Conservation (phyloP, 2,888 invertebrate genomes). For the Andricus curvator region DNA sequence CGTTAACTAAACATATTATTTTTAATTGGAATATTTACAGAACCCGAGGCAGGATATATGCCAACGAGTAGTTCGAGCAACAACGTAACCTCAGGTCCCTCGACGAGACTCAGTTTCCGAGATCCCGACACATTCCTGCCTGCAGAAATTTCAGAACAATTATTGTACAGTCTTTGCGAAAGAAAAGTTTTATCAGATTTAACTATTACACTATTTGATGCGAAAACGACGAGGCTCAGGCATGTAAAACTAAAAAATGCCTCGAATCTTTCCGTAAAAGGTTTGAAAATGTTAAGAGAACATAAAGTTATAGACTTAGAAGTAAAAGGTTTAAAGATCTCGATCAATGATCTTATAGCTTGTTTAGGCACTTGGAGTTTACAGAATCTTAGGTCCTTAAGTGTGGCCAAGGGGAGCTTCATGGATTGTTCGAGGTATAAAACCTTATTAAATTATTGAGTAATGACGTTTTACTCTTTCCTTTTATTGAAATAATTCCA, state of each 20-base stretch:
- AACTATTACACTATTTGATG: slow-evolving; percentile 82
- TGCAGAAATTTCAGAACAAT: slow-evolving; percentile 81
- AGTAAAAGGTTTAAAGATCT: slow-evolving; percentile 81
- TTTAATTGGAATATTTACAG: slow-evolving; percentile 8
- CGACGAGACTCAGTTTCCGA: slow-evolving; percentile 77
- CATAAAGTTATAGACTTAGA: slow-evolving; percentile 84
- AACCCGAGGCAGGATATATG: slow-evolving; percentile 15
- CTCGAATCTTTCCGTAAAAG: slow-evolving; percentile 80
- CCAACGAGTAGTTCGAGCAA: slow-evolving; percentile 53
- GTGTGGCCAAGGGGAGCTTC: slow-evolving; percentile 83
- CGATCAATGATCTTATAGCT: slow-evolving; percentile 83
- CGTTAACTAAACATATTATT: too few species aligned
- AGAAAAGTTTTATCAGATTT: slow-evolving; percentile 82
- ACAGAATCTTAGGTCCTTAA: slow-evolving; percentile 81
- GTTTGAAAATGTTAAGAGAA: slow-evolving; percentile 81
- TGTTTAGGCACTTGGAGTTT: slow-evolving; percentile 85
- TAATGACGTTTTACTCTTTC: background rate
- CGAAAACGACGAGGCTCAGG: slow-evolving; percentile 81
- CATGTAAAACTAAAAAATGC: slow-evolving; percentile 82
- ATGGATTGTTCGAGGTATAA: slow-evolving; percentile 80
- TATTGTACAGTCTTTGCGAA: slow-evolving; percentile 81
- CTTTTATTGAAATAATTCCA: background rate
- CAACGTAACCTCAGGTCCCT: slow-evolving; percentile 59
- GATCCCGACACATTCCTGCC: slow-evolving; percentile 81
- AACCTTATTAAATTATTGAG: background rate